A percentile compares a stretch with the other conserved stretches of the same genome.
These are phyloP conservation scores for Xestia c-nigrum DNA, from an alignment of 2,888 invertebrate species.

Conservation along the genomic window DNA sequence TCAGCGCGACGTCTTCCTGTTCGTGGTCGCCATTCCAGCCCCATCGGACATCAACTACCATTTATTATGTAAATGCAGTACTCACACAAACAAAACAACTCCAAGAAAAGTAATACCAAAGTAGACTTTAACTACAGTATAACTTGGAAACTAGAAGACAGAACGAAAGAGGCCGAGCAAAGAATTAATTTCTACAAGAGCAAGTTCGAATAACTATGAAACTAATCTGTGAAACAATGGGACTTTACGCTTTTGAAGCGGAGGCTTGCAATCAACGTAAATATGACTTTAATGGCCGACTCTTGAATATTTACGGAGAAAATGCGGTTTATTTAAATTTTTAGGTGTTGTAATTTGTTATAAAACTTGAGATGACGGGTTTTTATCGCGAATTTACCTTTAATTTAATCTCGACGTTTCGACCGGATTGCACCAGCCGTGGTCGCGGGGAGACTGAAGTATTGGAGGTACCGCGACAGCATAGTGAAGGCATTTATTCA, in stretches of 20 bases:
- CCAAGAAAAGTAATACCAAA: conserved; percentile 26
- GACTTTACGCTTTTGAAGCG: conserved; percentile 64
- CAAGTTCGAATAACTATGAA: conserved; percentile 82
- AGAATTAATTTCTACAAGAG: conserved; percentile 81
- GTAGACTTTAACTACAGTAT: conserved; percentile 34
- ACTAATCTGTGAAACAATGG: conserved; percentile 82
- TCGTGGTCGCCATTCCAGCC: too few species aligned
- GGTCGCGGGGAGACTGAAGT: too few species aligned
- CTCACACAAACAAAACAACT: conserved; percentile 8
- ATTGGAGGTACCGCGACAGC: too few species aligned
- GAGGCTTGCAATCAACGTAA: conserved; percentile 46
- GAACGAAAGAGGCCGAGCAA: conserved; percentile 46
- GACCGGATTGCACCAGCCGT: too few species aligned
- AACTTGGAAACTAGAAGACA: conserved; percentile 61
- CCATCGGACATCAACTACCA: too few species aligned
- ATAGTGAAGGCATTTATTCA: too few species aligned
- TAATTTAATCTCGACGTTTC: too few species aligned
- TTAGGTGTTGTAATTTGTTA: neutral
- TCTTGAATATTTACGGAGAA: conserved; percentile 11
- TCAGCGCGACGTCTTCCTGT: too few species aligned
- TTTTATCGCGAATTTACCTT: too few species aligned
- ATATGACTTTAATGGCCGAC: conserved; percentile 24
- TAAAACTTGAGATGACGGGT: too few species aligned
- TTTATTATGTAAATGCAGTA: neutral
- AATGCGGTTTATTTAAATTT: conserved; percentile 31